phyloP scores from a whole-genome alignment of 2,888 invertebrate species.

The Parthenolecanium corni region DNA sequence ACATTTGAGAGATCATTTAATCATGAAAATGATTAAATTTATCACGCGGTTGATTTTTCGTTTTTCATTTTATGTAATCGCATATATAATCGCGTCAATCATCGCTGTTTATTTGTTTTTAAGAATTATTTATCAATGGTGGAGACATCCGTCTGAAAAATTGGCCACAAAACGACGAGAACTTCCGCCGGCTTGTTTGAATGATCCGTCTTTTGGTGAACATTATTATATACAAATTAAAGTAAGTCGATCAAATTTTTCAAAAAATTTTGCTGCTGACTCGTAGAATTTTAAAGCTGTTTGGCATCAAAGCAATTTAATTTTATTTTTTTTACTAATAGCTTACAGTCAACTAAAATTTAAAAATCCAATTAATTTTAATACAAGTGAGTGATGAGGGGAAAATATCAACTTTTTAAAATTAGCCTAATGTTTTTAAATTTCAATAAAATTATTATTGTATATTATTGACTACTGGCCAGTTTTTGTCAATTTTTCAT shows the following conservation, averaged over 20 bases:
- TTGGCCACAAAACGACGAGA: conserved; percentile 39
- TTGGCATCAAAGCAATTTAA: background rate
- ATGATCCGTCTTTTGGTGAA: conserved; percentile 44
- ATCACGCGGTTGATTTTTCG: background rate
- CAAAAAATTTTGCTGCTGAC: background rate
- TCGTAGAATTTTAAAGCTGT: background rate
- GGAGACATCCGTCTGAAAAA: background rate
- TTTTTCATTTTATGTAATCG: background rate
- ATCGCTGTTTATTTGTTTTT: background rate
- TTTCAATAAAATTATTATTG: too few species aligned
- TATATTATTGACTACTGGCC: too few species aligned
- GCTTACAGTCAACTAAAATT: background rate
- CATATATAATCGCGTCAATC: conserved; percentile 1
- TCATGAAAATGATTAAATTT: background rate
- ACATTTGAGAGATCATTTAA: background rate
- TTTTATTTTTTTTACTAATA: background rate
- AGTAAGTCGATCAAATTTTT: conserved; percentile 29
- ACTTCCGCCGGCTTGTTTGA: conserved; percentile 42
- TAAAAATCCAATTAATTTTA: background rate
- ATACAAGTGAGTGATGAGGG: background rate
- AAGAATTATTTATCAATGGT: background rate
- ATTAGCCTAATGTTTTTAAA: background rate
- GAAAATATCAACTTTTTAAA: background rate
- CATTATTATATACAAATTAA: conserved; percentile 47
- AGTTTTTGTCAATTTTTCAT: background rate